Conservation (phyloP, 37 sponge, comb jelly and placozoan species). For the Axinella damicornis region DNA sequence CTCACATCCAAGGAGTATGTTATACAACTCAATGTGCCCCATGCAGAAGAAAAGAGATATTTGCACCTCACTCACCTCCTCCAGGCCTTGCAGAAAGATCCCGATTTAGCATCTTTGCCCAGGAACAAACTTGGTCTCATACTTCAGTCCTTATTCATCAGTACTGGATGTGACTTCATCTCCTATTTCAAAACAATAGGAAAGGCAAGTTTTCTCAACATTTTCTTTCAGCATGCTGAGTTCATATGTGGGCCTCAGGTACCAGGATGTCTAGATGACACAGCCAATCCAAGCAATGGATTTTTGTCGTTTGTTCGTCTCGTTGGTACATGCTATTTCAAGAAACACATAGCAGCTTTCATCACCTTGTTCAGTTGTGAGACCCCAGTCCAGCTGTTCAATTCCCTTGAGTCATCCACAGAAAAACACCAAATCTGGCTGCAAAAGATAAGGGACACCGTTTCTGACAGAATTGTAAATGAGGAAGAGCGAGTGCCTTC, state of each 20-base stretch:
- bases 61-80: neutral
- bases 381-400: conserved; percentile 24
- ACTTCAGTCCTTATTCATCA: neutral
- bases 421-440: conserved; percentile 21
- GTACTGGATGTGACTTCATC: conserved; percentile 27
- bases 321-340: conserved; percentile 31
- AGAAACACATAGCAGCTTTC: conserved; percentile 18
- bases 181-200: conserved; percentile 14
- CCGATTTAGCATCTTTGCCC: conserved; percentile 9
- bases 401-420: neutral
- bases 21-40: conserved; percentile 14
- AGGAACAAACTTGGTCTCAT: neutral
- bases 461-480: neutral
- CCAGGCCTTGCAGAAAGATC: neutral
- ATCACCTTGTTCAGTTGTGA: neutral
- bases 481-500: conserved; percentile 22
- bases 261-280: neutral
- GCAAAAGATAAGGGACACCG: conserved; percentile 6
- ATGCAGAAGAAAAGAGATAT: neutral
- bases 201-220: conserved; percentile 10
- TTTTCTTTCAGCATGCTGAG: conserved; percentile 9
- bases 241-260: neutral
- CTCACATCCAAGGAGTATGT: neutral
- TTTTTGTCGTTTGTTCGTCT: conserved; percentile 10
- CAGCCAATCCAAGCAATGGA: neutral